Conservation (phyloP, 2,888 invertebrate genomes). For the Agrenia bidenticulata region DNA sequence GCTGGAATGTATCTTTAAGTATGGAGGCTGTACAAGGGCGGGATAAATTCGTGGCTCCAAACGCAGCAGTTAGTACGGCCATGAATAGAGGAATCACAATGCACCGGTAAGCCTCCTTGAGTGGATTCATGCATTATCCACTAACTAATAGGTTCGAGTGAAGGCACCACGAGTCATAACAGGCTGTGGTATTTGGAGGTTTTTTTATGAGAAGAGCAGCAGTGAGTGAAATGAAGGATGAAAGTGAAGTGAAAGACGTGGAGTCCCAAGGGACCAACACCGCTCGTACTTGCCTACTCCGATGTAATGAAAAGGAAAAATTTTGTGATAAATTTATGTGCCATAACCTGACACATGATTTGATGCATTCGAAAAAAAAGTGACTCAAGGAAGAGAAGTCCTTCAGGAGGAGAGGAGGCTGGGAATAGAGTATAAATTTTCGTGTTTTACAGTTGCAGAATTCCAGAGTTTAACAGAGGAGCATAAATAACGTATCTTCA, state of each 20-base stretch:
- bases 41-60: too few species aligned
- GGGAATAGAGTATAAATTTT: too few species aligned
- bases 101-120: constrained; percentile 8
- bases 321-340: constrained; percentile 16
- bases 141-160: background rate
- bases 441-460: too few species aligned
- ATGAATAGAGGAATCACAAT: too few species aligned
- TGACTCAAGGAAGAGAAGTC: too few species aligned
- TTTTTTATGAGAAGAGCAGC: background rate
- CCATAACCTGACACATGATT: constrained; percentile 18
- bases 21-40: too few species aligned
- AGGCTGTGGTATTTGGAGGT: background rate
- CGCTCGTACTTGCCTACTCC: background rate
- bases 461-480: too few species aligned
- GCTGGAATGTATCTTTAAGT: too few species aligned
- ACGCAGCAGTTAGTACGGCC: too few species aligned
- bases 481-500: too few species aligned
- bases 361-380: background rate
- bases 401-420: too few species aligned
- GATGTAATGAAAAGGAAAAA: constrained; percentile 18
- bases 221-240: constrained; percentile 19
- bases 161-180: too few species aligned
- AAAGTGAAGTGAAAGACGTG: constrained; percentile 18
- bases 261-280: background rate
- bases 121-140: constrained; percentile 16